Evolutionary conservation across 2,113 vertebrate species (phyloP).

Genomic region (Passer montanus): DNA sequence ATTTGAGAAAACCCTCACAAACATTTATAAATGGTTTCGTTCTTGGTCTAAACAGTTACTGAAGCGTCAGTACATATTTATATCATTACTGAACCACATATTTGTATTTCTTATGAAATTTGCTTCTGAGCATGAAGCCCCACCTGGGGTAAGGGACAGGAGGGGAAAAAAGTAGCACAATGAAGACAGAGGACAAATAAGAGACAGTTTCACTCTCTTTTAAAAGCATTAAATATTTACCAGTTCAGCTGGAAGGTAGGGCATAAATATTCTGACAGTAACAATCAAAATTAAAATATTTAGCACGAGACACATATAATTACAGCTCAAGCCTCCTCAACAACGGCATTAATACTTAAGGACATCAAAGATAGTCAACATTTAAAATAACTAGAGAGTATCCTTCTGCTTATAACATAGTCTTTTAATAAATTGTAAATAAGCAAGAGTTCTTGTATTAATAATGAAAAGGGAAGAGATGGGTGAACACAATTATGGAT

Average conservation of each 20-base stretch:
- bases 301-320: not conserved
- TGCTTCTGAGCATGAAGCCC: not conserved
- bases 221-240: constrained; percentile 5
- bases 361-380: not conserved
- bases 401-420: not conserved
- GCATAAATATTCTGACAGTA: not conserved
- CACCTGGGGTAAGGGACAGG: not conserved
- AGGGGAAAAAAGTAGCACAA: not conserved
- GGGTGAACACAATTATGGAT: not conserved
- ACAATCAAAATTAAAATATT: constrained; percentile 12
- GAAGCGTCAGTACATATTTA: not conserved
- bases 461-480: not conserved
- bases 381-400: not conserved
- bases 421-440: not conserved
- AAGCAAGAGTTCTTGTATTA: not conserved
- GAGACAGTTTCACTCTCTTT: not conserved
- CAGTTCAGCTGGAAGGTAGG: not conserved
- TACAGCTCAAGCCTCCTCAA: not conserved
- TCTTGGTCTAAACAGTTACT: not conserved
- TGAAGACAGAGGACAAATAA: not conserved
- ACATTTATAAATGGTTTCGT: not conserved
- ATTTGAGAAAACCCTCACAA: not conserved
- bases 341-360: not conserved
- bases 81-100: not conserved
- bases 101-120: not conserved